A percentile compares a stretch with the other conserved stretches of the same genome.
These are phyloP conservation scores for Semnornis frantzii DNA, from an alignment of 2,113 vertebrate species.

Conservation along the genomic window DNA sequence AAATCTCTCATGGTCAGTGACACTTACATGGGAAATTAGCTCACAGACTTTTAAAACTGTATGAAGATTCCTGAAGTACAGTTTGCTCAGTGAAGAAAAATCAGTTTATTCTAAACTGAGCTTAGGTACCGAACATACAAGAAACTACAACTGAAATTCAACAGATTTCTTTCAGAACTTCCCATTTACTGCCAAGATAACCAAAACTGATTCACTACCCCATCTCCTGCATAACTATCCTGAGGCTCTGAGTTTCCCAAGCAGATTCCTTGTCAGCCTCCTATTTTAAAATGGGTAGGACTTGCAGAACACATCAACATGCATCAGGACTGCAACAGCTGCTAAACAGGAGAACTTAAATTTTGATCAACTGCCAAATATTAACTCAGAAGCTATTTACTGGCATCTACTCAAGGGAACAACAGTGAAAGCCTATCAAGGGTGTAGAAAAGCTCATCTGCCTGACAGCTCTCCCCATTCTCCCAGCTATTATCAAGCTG, in stretches of 20 bases:
- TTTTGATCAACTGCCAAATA: neutral
- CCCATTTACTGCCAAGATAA: neutral
- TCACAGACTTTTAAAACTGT: neutral
- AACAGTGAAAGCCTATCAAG: neutral
- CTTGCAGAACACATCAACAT: neutral
- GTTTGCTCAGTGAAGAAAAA: neutral
- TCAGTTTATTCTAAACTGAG: neutral
- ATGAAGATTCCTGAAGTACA: neutral
- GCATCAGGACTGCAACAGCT: neutral
- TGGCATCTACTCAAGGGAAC: neutral
- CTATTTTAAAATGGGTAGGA: neutral
- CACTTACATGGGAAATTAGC: neutral
- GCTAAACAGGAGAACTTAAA: neutral
- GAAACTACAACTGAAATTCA: neutral
- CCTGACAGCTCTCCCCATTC: neutral
- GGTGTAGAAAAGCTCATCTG: neutral
- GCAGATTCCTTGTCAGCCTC: neutral
- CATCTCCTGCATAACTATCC: neutral
- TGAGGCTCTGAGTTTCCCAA: neutral
- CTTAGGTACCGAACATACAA: neutral
- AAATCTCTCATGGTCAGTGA: neutral
- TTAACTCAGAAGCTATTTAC: neutral
- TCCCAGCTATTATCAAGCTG: neutral
- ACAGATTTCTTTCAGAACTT: neutral
- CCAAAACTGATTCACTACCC: neutral